Evolutionary conservation across 2,113 vertebrate species (phyloP).

Genomic region (Dolichallabes microphthalmus): DNA sequence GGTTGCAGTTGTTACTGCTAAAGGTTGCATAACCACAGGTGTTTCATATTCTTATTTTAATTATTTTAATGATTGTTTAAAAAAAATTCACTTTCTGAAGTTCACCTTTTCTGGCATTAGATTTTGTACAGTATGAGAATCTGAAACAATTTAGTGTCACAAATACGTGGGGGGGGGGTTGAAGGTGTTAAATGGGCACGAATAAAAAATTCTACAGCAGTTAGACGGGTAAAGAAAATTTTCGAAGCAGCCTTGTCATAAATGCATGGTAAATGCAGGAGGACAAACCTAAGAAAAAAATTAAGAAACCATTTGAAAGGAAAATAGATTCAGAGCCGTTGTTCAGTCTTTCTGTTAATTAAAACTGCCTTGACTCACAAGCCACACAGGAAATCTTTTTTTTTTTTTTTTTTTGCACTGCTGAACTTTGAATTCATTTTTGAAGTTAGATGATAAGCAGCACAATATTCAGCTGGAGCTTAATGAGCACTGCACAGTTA

Average conservation of each 20-base stretch:
- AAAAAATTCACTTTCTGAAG: no score
- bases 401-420: neutral
- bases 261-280: neutral
- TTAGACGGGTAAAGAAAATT: neutral
- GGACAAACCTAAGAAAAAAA: neutral
- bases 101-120: neutral
- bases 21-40: neutral
- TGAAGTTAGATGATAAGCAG: neutral
- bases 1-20: neutral
- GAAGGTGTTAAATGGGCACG: neutral
- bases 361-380: neutral
- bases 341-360: slow-evolving; percentile 15
- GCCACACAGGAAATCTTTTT: neutral
- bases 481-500: neutral
- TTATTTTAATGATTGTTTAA: no score
- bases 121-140: neutral
- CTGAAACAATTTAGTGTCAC: no score
- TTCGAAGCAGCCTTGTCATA: neutral
- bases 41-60: neutral
- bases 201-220: neutral
- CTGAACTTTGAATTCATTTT: slow-evolving; percentile 20
- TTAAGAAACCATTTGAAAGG: slow-evolving; percentile 11
- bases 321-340: neutral
- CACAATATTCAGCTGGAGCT: neutral
- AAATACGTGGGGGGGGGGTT: no score